Base-by-base conservation (phyloP, 1,140 invertebrate species). In the Augochlora pura region DNA sequence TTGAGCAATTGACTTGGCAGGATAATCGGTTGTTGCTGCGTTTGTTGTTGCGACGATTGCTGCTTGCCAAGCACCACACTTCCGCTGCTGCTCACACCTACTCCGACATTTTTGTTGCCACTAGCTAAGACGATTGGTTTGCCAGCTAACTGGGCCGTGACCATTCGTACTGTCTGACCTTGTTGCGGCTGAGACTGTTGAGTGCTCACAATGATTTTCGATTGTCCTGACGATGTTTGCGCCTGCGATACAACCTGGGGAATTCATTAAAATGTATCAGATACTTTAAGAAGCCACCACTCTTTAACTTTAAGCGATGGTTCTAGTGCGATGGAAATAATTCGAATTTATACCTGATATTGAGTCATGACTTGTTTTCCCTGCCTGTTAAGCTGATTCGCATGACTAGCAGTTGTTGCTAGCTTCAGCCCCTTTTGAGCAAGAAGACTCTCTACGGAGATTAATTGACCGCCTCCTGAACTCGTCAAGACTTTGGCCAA, bases 371-470 rank as follows among this genome's bases (percentile, higher is more conserved):
- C 87, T 76, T 92, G 92, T 78, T 92, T 93, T 1, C 90, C 91
- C 69, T 92, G 91, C 25, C 92, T 87, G 79, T 90, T 91, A 2
- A 93, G 62, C 70, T 93, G 92, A 71, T 86, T 91, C 5, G 90
- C 73, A 25, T 91, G 89, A 42, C 77, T 69, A 14, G 91, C 70
- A 0, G 91, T 83, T 0, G 91, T 91, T 0, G 93, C 90, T 9
- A 93, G 79, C 71, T 93, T 93, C 1, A 93, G 69, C 77, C 94
- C 94, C 75, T 94, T 94, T 82, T 96, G 95, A 5, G 95, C 94
- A 8, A 96, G 83, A 21, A 96, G 84, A 91, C 94, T 95, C 86
- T 96, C 95, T n/a, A 96, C 94, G 0, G 95, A 95, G 14, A 96
- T 95, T 7, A 96, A 93, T 76, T 96, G 95, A 10, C 92, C 92